phyloP scores from a whole-genome alignment of 2,797 vertebrate species.

The Cuculus canorus region DNA sequence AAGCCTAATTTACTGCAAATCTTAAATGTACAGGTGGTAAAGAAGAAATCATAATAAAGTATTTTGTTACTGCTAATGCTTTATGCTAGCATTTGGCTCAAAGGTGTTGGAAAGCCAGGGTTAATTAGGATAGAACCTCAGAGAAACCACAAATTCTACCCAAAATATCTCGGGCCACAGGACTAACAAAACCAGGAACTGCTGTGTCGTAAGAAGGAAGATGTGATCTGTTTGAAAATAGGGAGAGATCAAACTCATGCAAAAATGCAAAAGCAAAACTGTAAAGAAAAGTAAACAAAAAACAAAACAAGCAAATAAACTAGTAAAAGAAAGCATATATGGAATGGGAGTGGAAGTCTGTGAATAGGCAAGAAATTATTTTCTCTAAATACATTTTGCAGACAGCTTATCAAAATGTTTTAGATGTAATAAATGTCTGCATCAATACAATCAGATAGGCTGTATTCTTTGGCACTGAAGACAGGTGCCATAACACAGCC shows the following conservation, averaged over 20 bases:
- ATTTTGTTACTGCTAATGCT: background rate
- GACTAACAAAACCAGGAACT: background rate
- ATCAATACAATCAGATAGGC: background rate
- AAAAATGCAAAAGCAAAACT: background rate
- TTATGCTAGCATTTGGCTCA: background rate
- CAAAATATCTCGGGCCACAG: background rate
- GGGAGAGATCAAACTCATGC: background rate
- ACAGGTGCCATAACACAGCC: background rate
- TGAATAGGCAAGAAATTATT: background rate
- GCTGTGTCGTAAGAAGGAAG: background rate
- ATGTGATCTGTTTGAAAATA: rapidly evolving
- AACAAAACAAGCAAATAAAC: background rate
- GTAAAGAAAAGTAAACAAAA: background rate
- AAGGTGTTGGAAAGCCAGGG: background rate
- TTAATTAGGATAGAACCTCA: background rate
- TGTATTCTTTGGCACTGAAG: background rate
- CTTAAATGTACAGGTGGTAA: background rate
- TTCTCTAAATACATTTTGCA: background rate
- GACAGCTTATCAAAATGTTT: background rate
- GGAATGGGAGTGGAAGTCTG: background rate
- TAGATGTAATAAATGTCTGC: background rate
- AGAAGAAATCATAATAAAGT: background rate
- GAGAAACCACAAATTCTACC: background rate
- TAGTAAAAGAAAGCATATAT: background rate
- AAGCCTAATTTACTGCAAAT: background rate